A percentile compares a stretch with the other conserved stretches of the same genome.
Evolutionary conservation across 2,888 invertebrate genomes (phyloP).

Genomic region (Dasysyrphus albostriatus): DNA sequence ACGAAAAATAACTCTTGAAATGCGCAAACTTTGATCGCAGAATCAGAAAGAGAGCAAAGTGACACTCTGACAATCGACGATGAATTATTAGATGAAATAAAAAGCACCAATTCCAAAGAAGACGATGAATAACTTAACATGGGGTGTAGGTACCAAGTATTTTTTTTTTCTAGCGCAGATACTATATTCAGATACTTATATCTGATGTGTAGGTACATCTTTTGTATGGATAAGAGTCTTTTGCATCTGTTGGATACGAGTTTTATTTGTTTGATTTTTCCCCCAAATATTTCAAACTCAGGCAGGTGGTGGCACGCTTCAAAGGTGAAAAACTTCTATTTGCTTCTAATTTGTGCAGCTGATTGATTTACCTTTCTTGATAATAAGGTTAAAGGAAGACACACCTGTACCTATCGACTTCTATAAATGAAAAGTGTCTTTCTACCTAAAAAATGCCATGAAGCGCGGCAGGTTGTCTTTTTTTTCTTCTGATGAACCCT

Average conservation of each 20-base stretch:
- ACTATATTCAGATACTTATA: not conserved
- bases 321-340: conserved; percentile 5
- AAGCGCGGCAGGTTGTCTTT: not conserved
- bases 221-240: not conserved
- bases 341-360: conserved; percentile 27
- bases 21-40: conserved; percentile 41
- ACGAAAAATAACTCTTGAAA: conserved; percentile 39
- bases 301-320: conserved; percentile 5
- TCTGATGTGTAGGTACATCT: not conserved
- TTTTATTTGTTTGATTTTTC: conserved; percentile 16
- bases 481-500: not conserved
- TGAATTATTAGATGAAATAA: conserved; percentile 58
- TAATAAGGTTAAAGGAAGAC: conserved; percentile 3
- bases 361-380: conserved; percentile 24
- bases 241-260: not conserved
- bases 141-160: too few species aligned
- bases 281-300: not conserved
- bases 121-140: conserved; percentile 37
- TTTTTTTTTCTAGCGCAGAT: conserved; percentile 36
- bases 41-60: conserved; percentile 3
- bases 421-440: not conserved
- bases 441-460: not conserved
- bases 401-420: conserved; percentile 10
- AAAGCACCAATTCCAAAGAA: conserved; percentile 11
- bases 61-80: conserved; percentile 35